Evolutionary conservation across 1,140 invertebrate species (phyloP), one percentile per base, ranked within the genome.

Genomic region (Hylyphantes graminicola): DNA sequence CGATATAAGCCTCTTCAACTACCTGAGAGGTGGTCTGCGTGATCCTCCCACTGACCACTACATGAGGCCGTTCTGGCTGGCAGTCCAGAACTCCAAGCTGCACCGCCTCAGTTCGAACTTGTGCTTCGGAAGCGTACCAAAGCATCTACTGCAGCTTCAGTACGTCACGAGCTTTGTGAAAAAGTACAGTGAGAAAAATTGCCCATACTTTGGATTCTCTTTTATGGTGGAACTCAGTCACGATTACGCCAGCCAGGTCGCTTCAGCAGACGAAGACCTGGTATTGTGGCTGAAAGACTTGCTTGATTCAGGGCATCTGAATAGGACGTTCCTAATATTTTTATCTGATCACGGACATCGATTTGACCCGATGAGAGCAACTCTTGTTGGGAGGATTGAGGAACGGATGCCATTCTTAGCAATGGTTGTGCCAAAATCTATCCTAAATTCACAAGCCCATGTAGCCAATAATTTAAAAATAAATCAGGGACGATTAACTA

Each of bases 321-420:
- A 88, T n/a, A 86, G 88, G 7, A 88, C 88, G 9, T 53, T 88
- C 19, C 54, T 89, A 17, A 73, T 89, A 54, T 84, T 89, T 21
- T 86, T 88, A 73, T 87, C 87, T 8, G 88, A 89, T 53, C 88
- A 89, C 59, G 88, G 88, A 9, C 86, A 88, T 50, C 81, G 88
- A 21, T 88, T 88, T 68, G 86, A 82, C 53, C n/a, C 79, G 3
- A 77, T 87, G 50, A 61, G 87, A 54, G 48, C 59, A 17, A 87
- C 87, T 17, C 64, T 72, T 0, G 53, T 87, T 12, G 87, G 87
- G 7, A 64, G 74, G 15, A 68, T 87, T 21, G 87, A 87, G 68
- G 87, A 87, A 86, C 68, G 87, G 35, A 82, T 88, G 67, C 87
- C 87, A 2, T 87, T 87, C 53, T 64, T 88, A 15, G 64, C 77